These are phyloP conservation scores for Metridium senile DNA, from an alignment of 92 coral and sea anemone species.

Conservation along the genomic window DNA sequence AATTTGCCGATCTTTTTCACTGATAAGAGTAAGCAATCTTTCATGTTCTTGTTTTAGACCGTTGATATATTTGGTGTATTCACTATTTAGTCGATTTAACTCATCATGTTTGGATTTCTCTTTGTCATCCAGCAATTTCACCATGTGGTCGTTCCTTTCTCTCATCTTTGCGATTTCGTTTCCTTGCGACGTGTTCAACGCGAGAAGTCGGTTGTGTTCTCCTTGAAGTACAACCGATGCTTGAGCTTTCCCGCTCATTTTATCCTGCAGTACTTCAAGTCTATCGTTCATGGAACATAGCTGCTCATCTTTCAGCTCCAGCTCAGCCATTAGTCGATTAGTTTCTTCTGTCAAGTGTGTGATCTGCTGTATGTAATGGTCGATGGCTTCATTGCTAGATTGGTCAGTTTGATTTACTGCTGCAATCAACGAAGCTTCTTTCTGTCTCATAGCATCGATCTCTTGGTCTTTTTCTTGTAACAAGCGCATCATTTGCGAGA, in stretches of 20 bases:
- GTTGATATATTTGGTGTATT: conserved; percentile 58
- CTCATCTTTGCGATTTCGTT: conserved; percentile 91
- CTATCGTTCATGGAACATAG: conserved; percentile 71
- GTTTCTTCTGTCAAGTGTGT: conserved; percentile 70
- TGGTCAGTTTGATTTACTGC: conserved; percentile 84
- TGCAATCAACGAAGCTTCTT: conserved; percentile 83
- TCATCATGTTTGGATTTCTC: conserved; percentile 57
- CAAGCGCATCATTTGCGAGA: conserved; percentile 64
- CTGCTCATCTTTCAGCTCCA: conserved; percentile 81
- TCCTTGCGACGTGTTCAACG: conserved; percentile 92
- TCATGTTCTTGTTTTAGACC: conserved; percentile 87
- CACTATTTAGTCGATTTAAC: conserved; percentile 52
- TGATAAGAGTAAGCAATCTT: conserved; percentile 67
- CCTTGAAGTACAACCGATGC: conserved; percentile 85
- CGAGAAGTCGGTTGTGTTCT: conserved; percentile 83
- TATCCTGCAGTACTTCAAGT: conserved; percentile 83
- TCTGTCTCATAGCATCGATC: conserved; percentile 85
- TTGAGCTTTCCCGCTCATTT: conserved; percentile 88
- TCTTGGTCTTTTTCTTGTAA: conserved; percentile 92
- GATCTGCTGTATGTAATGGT: conserved; percentile 75
- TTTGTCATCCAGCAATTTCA: conserved; percentile 77
- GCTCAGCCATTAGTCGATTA: conserved; percentile 68
- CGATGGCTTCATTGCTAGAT: conserved; percentile 46
- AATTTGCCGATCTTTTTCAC: conserved; percentile 89
- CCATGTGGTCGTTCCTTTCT: conserved; percentile 62